These are phyloP conservation scores for Lydus trimaculatus DNA, from an alignment of 2,888 invertebrate species.

Conservation along the genomic window DNA sequence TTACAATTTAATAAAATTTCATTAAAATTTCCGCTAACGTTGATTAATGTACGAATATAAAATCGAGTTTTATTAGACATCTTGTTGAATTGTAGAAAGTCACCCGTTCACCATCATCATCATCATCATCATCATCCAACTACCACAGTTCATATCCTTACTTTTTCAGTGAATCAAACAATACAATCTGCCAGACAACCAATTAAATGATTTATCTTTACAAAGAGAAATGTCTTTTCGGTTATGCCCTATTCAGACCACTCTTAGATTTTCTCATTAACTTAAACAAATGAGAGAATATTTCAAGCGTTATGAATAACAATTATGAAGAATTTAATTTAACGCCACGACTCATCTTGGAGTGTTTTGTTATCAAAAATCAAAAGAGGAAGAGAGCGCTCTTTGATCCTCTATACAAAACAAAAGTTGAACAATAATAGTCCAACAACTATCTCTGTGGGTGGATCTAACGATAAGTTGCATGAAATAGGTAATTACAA, in stretches of 20 bases:
- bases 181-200: constrained; percentile 49
- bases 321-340: constrained; percentile 47
- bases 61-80: constrained; percentile 12
- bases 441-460: neutral
- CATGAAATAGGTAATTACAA: neutral
- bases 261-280: constrained; percentile 51
- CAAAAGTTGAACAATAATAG: neutral
- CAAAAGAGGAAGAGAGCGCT: neutral
- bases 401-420: neutral
- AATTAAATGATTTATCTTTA: constrained; percentile 52
- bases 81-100: constrained; percentile 19
- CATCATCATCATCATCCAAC: neutral
- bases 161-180: constrained; percentile 42
- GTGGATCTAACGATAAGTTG: neutral
- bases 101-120: neutral
- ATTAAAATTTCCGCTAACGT: constrained; percentile 11
- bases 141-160: constrained; percentile 45
- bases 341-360: constrained; percentile 27
- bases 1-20: constrained; percentile 11
- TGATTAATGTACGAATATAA: constrained; percentile 19
- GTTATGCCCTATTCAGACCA: constrained; percentile 32
- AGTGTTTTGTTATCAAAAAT: constrained; percentile 10
- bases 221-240: constrained; percentile 30
- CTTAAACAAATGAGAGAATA: constrained; percentile 48
- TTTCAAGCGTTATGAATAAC: constrained; percentile 48